phyloP scores from a whole-genome alignment of 2,113 vertebrate genomes.

The Lepidothrix coronata region DNA sequence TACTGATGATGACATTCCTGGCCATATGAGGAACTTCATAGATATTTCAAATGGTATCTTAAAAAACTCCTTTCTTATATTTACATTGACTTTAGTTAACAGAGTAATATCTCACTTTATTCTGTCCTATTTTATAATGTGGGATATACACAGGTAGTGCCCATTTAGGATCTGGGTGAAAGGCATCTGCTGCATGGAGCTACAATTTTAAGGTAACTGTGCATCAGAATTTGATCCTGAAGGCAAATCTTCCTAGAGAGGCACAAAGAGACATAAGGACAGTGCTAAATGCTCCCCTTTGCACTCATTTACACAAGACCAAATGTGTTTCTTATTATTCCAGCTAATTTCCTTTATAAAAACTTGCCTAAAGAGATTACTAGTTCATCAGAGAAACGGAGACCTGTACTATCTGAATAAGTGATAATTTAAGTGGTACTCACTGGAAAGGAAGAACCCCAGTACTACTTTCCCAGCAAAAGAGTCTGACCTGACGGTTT shows the following conservation, averaged over 20 bases:
- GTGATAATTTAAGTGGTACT: not conserved
- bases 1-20: not conserved
- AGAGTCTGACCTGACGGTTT: not conserved
- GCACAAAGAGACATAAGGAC: not conserved
- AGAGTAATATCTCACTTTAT: not conserved
- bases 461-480: not conserved
- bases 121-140: not conserved
- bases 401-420: not conserved
- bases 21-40: not conserved
- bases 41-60: not conserved
- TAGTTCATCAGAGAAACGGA: not conserved
- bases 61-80: not conserved
- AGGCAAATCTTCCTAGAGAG: not conserved
- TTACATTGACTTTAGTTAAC: not conserved
- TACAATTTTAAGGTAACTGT: not conserved
- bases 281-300: not conserved
- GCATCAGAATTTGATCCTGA: not conserved
- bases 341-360: not conserved
- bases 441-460: not conserved
- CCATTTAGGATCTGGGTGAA: not conserved
- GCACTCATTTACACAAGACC: not conserved
- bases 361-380: not conserved
- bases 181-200: not conserved
- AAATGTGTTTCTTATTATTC: not conserved
- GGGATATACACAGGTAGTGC: not conserved